phyloP scores from a whole-genome alignment of 2,113 vertebrate genomes.

The Diadophis punctatus region DNA sequence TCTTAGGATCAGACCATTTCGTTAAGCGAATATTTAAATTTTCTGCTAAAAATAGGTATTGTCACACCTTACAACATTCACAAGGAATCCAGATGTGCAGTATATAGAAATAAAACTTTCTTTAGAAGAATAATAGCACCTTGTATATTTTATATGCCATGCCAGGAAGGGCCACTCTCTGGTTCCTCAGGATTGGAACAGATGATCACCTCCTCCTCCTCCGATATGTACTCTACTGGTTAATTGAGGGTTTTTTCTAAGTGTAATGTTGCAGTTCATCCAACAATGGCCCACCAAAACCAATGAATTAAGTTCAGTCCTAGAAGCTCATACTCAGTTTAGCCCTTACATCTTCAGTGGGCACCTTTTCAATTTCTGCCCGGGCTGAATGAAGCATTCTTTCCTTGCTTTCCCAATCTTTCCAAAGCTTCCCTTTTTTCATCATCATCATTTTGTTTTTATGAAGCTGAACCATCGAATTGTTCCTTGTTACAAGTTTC shows the following conservation, averaged over 20 bases:
- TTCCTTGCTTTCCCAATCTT: neutral
- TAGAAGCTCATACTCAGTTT: neutral
- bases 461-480: neutral
- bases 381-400: neutral
- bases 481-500: neutral
- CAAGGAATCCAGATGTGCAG: neutral
- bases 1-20: neutral
- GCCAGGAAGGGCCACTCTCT: neutral
- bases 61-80: neutral
- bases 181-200: neutral
- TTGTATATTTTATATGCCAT: neutral
- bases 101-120: neutral
- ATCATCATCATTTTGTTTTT: neutral
- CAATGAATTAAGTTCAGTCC: neutral
- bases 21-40: neutral
- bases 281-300: neutral
- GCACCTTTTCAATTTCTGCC: neutral
- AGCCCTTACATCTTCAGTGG: neutral
- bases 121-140: neutral
- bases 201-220: neutral
- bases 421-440: neutral
- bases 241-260: neutral
- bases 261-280: neutral
- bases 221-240: neutral
- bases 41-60: neutral